A percentile compares a stretch with the other conserved stretches of the same genome.
Conservation (phyloP, 2,113 vertebrate genomes). For the Pogonocichla stellata region DNA sequence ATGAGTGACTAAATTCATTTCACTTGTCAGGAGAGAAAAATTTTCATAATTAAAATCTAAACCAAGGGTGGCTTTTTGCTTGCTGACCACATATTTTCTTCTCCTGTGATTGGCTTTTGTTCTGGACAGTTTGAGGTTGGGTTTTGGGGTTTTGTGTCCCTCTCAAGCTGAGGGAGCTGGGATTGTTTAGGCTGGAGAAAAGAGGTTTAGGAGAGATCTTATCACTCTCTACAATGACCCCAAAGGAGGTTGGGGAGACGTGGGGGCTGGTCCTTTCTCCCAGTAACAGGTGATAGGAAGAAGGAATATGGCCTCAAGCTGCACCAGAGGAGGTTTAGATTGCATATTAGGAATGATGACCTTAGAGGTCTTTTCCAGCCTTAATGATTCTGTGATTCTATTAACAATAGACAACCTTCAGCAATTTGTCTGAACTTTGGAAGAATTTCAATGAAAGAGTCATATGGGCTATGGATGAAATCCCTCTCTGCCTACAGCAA, state of each 20-base stretch:
- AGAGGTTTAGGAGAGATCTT: neutral
- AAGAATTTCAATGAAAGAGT: neutral
- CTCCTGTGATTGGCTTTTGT: neutral
- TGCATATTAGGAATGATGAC: too few relatives aligned
- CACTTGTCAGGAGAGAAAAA: slow-evolving; percentile 77
- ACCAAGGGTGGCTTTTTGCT: slow-evolving; percentile 67
- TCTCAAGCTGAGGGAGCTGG: neutral
- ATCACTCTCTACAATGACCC: neutral
- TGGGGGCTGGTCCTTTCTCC: rapidly evolving
- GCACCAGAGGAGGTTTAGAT: neutral
- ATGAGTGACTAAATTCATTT: slow-evolving; percentile 80
- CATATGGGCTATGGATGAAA: neutral
- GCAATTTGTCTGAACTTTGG: neutral
- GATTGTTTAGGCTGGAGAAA: neutral
- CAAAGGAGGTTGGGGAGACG: neutral
- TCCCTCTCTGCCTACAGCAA: neutral
- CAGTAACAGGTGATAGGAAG: neutral
- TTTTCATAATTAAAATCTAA: slow-evolving; percentile 81
- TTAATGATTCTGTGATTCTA: neutral
- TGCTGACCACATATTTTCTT: slow-evolving; percentile 27
- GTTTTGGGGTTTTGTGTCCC: neutral
- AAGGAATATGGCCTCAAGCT: neutral
- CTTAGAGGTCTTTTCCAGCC: neutral
- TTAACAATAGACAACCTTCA: neutral
- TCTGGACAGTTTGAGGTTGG: neutral